A percentile compares a stretch with the other conserved stretches of the same genome.
These are phyloP conservation scores for Schizaphis graminum DNA, from an alignment of 2,888 invertebrate genomes.

Conservation along the genomic window DNA sequence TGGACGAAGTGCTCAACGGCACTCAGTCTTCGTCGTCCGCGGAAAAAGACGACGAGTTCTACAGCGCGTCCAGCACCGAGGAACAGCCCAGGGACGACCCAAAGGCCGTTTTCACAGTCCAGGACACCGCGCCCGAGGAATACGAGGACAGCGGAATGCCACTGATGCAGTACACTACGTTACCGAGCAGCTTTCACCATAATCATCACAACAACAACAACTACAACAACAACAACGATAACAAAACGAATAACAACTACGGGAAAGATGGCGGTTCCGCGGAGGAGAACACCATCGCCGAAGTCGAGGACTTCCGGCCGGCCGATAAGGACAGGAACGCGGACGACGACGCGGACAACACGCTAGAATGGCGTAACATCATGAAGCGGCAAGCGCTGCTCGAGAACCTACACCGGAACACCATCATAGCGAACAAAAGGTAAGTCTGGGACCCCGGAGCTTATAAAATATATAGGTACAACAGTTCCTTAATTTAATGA, in stretches of 20 bases:
- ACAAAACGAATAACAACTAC: conserved; percentile 47
- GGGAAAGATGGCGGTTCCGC: not conserved
- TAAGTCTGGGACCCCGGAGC: not conserved
- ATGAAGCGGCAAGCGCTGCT: conserved; percentile 67
- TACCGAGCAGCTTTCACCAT: conserved; percentile 58
- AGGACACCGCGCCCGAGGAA: conserved; percentile 71
- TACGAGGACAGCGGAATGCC: conserved; percentile 70
- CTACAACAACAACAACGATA: conserved; percentile 50
- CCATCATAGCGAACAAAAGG: conserved; percentile 60
- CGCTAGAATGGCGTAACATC: conserved; percentile 68
- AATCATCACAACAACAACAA: conserved; percentile 29
- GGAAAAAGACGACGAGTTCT: conserved; percentile 68
- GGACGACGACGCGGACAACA: conserved; percentile 67
- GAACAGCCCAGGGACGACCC: conserved; percentile 67
- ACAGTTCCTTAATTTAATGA: not conserved
- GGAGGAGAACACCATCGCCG: conserved; percentile 58
- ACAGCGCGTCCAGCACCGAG: conserved; percentile 68
- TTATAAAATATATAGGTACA: not conserved
- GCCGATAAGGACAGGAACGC: conserved; percentile 60
- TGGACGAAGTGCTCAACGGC: conserved; percentile 69
- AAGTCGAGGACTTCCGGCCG: conserved; percentile 67
- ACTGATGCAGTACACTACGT: conserved; percentile 67
- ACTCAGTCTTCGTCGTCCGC: conserved; percentile 65
- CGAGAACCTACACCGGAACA: conserved; percentile 61
- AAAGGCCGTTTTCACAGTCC: conserved; percentile 67